Evolutionary conservation across 2,888 invertebrate genomes (phyloP).

Genomic region (Acleris sparsana): DNA sequence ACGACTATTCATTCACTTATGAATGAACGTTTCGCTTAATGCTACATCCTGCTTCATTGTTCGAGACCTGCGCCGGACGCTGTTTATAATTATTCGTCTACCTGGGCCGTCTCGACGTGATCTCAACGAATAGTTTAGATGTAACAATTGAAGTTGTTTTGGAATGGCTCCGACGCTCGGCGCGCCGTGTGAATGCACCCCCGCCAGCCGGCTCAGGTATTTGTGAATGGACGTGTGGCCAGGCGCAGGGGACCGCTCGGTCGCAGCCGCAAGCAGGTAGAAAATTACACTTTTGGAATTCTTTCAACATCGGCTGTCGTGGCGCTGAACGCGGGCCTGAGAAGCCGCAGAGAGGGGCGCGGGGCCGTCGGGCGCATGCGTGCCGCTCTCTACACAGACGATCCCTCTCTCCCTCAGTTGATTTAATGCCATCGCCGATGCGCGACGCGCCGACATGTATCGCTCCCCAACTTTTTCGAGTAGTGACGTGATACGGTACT

Average conservation of each 20-base stretch:
- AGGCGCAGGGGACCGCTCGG: conserved; percentile 66
- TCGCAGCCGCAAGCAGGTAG: conserved; percentile 78
- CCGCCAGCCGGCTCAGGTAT: conserved; percentile 70
- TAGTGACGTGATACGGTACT: conserved; percentile 82
- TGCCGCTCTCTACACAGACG: conserved; percentile 68
- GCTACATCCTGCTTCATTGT: conserved; percentile 75
- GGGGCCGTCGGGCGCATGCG: conserved; percentile 79
- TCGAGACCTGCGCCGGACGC: conserved; percentile 64
- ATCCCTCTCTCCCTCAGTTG: conserved; percentile 78
- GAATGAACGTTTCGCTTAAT: conserved; percentile 56
- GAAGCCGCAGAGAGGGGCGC: conserved; percentile 82
- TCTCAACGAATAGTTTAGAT: conserved; percentile 69
- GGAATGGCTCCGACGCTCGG: conserved; percentile 60
- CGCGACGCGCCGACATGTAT: conserved; percentile 86
- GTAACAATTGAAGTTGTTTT: conserved; percentile 69
- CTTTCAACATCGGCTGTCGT: conserved; percentile 77
- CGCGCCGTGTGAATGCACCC: conserved; percentile 55
- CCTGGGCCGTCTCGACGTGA: conserved; percentile 69
- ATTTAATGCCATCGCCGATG: conserved; percentile 71
- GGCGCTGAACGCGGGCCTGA: conserved; percentile 73
- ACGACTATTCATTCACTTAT: conserved; percentile 42
- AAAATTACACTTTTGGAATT: conserved; percentile 81
- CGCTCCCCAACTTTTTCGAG: conserved; percentile 79
- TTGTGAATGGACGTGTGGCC: conserved; percentile 83
- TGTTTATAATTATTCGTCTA: conserved; percentile 74